Base-by-base conservation (phyloP, 2,113 vertebrate species). In the Vulpes ferrilata region DNA sequence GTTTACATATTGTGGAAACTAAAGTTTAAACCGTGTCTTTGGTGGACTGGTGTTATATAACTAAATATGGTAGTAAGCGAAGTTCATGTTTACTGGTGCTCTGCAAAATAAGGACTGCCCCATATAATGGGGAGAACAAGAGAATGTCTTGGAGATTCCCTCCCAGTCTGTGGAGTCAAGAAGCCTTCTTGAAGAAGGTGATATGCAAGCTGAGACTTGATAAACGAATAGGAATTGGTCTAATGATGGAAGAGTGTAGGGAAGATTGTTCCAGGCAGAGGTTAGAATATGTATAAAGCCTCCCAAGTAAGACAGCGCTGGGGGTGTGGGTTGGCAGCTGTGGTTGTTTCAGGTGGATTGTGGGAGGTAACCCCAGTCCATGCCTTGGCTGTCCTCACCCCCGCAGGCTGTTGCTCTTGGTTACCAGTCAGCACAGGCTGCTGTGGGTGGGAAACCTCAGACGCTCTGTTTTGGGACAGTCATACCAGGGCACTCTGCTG, bases 391-490 rank as follows among this genome's bases (percentile, higher is more conserved):
- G 65, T 82, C 35, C 90, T 22, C 43, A 82, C 60, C 5, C 57
- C 35, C 5, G 1, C 11, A 32, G 53, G 81, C 76, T 90, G 35
- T 84, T 95, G 87, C 60, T 94, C 69, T 83, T 88, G 81, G 88
- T 95, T 88, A 85, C 76, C 74, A 94, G 59, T 81, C 90, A 82
- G 71, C 67, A 0, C 59, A 92, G 93, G 43, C 27, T 71, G 59
- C 60, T 93, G 60, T 25, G 51, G 23, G 2, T 64, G 51, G 81
- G 65, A 92, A 82, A 43, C 35, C 2, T 94, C 59, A 76, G 38
- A 78, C 17, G 25, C 69, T 60, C 64, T 81, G 13, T 65, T 84
- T 94, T 76, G 86, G 12, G 43, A 67, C 10, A 22, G 19, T 94
- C 48, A 62, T 30, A 43, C n/a, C 88, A 81, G 84, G 60, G 10